Base-by-base conservation (phyloP, 2,113 vertebrate genomes). In the Gambusia affinis region DNA sequence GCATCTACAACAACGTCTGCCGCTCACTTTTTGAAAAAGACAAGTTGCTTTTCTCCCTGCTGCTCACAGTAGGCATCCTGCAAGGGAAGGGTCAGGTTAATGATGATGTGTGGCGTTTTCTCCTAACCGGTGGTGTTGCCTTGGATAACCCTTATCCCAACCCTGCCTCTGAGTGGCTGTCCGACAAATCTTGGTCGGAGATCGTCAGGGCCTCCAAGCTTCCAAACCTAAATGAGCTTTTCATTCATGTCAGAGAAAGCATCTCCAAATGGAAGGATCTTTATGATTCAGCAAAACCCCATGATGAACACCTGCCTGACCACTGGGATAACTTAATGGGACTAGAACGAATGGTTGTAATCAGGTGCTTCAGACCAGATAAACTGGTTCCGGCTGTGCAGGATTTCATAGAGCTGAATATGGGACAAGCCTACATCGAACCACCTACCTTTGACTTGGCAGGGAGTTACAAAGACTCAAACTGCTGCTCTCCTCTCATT, bases 21-120 rank as follows among this genome's bases (percentile, higher is more conserved):
- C 94, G 96, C 15, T 98, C 97, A 0, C 94, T 98, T 60, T 98
- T 98, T 84, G 97, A 98, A 74, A 98, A 98, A 76, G 97, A 98
- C 73, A 98, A 98, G 83, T 85, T 98, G 62, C 91, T 98, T 2
- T 99, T 97, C 89, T 97, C 97, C 19, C 90, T 99, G 47, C 95
- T 99, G 8, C 92, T 98, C 12, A 97, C 96, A 0, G 74, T 97
- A 0, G 95, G 96, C 68, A 95, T 98, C 69, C 90, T 98, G 95
- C 97, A 96, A 75, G 95, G 96, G 28, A 95, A 94, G 69, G 91
- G 70, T 6, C 70, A 88, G 47, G 81, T 98, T 8, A 90, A 95
- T 0, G 95, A 97, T 66, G 89, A 93, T 0, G 76, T 95, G 7
- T 98, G 96, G 97, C 94, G 89, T 62, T 97, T 98, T 75, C 95